Percentiles rank a stretch among this genome's conserved stretches.
Conservation (phyloP, 2,113 vertebrate genomes). For the Carollia perspicillata region DNA sequence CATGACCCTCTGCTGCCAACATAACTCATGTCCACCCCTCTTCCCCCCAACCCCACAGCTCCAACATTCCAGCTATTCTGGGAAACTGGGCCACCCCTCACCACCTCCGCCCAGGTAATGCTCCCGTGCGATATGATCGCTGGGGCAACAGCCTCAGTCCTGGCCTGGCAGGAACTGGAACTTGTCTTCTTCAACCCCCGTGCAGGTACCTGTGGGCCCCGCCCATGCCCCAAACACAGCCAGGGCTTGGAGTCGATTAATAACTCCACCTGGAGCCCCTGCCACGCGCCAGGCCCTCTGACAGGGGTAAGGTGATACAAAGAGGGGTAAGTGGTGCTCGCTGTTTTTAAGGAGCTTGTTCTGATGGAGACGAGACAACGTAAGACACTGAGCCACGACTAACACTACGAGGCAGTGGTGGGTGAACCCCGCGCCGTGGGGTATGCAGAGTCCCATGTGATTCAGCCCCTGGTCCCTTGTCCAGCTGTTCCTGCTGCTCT, state of each 20-base stretch:
- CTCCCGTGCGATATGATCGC: background rate
- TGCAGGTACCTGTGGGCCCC: background rate
- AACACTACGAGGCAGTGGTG: background rate
- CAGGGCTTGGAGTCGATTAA: background rate
- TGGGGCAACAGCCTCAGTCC: background rate
- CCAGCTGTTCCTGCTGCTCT: background rate
- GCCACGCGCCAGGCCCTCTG: background rate
- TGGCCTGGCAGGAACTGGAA: background rate
- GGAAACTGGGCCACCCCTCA: background rate
- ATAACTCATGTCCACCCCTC: background rate
- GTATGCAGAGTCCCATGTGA: background rate
- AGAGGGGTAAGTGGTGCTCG: background rate
- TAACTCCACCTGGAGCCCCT: background rate
- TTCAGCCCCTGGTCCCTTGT: background rate
- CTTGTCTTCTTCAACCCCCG: background rate
- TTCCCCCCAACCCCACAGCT: background rate
- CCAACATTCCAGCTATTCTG: background rate
- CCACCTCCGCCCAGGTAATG: background rate
- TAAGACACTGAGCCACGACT: background rate
- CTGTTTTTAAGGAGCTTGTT: background rate
- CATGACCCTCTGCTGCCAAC: background rate
- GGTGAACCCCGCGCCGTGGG: background rate
- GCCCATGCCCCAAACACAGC: background rate
- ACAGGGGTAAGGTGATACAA: background rate
- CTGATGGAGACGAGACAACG: background rate